phyloP scores from a whole-genome alignment of 2,113 vertebrate species.

The Aspiorhynchus laticeps region DNA sequence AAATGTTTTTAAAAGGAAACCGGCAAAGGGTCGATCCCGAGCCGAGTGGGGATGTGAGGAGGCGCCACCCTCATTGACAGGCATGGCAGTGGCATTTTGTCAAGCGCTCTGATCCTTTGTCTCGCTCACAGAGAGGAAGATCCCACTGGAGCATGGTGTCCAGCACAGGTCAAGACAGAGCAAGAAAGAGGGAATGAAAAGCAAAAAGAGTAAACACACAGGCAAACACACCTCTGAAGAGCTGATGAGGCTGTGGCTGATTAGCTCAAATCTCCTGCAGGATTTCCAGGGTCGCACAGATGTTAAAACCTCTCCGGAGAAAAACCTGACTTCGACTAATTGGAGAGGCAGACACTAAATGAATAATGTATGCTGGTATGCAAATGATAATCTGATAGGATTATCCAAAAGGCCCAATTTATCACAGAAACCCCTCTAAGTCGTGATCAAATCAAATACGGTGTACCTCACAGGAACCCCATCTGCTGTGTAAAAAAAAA shows the following conservation, averaged over 20 bases:
- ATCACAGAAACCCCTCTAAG: conserved; percentile 62
- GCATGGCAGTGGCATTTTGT: conserved; percentile 26
- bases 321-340: conserved; percentile 66
- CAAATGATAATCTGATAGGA: conserved; percentile 74
- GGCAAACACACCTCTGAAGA: neutral
- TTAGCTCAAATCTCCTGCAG: conserved; percentile 35
- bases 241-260: conserved; percentile 9
- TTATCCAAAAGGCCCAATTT: conserved; percentile 70
- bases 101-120: conserved; percentile 37
- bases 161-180: conserved; percentile 13
- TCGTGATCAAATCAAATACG: conserved; percentile 61
- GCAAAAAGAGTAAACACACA: neutral
- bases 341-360: conserved; percentile 62
- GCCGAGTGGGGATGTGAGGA: neutral
- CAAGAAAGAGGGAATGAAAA: conserved; percentile 12
- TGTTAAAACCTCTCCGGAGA: conserved; percentile 64
- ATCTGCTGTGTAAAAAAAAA: conserved; percentile 48
- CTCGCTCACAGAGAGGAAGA: conserved; percentile 11
- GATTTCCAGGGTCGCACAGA: conserved; percentile 66
- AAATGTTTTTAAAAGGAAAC: neutral
- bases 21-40: neutral
- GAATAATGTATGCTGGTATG: conserved; percentile 73
- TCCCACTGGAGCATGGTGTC: conserved; percentile 32
- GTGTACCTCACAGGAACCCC: conserved; percentile 44
- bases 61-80: conserved; percentile 3